A percentile compares a stretch with the other conserved stretches of the same genome.
phyloP scores from a whole-genome alignment of 2,797 vertebrate species.

The Danio tinwini region DNA sequence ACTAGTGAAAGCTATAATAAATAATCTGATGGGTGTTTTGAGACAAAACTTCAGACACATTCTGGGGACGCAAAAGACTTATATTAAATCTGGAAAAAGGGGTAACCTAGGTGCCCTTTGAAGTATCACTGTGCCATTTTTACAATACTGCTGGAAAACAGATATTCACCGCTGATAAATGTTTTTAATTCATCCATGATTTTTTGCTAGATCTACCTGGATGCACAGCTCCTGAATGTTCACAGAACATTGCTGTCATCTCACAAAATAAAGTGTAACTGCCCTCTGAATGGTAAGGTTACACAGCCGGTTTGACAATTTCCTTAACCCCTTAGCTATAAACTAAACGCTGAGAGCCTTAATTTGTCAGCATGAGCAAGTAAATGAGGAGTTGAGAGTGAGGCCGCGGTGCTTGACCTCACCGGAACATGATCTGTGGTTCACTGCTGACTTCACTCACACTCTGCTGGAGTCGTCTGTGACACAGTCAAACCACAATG shows the following conservation, averaged over 20 bases:
- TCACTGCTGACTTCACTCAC: conserved; percentile 64
- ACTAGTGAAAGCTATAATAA: too few species aligned
- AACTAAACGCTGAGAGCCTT: conserved; percentile 25
- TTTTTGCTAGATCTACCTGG: background rate
- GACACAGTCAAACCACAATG: conserved; percentile 66
- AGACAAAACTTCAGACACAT: too few species aligned
- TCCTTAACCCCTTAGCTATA: conserved; percentile 23
- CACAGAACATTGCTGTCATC: background rate
- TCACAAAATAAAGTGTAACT: conserved; percentile 16
- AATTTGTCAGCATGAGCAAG: conserved; percentile 27
- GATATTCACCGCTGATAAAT: background rate
- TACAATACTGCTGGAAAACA: background rate
- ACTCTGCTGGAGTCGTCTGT: conserved; percentile 60
- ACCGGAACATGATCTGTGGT: conserved; percentile 45
- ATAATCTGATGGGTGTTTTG: too few species aligned
- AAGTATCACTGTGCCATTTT: too few species aligned
- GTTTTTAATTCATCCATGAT: background rate
- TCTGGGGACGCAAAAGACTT: too few species aligned
- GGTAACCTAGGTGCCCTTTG: too few species aligned
- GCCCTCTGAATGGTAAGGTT: conserved; percentile 18
- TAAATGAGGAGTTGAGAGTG: conserved; percentile 18
- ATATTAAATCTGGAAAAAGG: too few species aligned
- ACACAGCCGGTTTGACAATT: background rate
- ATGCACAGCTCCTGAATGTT: background rate
- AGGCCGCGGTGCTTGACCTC: conserved; percentile 24